Percentiles rank a stretch among this genome's conserved stretches.
phyloP scores from a whole-genome alignment of 2,113 vertebrate species.

The Ammodramus savannarum region DNA sequence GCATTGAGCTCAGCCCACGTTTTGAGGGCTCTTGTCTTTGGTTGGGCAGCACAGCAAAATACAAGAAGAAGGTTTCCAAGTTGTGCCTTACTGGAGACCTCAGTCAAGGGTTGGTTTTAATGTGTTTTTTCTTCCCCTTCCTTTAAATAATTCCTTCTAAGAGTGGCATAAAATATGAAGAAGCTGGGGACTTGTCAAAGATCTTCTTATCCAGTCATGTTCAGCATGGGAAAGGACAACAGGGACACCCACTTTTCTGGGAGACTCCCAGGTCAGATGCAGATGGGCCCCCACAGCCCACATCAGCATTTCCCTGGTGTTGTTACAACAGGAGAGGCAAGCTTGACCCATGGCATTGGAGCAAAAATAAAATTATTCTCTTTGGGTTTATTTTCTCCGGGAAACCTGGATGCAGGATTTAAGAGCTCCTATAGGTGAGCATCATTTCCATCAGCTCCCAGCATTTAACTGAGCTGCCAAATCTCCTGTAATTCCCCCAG shows the following conservation, averaged over 20 bases:
- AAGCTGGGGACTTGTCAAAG: neutral
- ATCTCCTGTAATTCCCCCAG: neutral
- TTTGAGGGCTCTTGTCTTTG: neutral
- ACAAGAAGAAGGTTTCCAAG: neutral
- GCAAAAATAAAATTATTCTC: neutral
- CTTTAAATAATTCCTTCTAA: neutral
- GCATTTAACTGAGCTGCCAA: neutral
- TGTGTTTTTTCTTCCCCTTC: neutral
- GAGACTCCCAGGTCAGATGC: neutral
- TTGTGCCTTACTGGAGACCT: rapidly evolving
- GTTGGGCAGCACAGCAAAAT: neutral
- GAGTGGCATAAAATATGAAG: neutral
- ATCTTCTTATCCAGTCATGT: neutral
- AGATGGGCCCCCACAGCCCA: neutral
- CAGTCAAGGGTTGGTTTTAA: neutral
- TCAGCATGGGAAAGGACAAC: neutral
- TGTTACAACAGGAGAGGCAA: neutral
- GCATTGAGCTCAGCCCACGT: neutral
- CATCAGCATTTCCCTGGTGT: neutral
- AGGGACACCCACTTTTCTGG: neutral
- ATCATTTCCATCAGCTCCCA: neutral
- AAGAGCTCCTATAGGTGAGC: neutral
- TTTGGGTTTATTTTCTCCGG: neutral
- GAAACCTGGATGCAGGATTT: neutral
- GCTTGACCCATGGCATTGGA: too few species aligned